Conservation (phyloP, 2,888 invertebrate species). For the Ryuthela nishihirai region DNA sequence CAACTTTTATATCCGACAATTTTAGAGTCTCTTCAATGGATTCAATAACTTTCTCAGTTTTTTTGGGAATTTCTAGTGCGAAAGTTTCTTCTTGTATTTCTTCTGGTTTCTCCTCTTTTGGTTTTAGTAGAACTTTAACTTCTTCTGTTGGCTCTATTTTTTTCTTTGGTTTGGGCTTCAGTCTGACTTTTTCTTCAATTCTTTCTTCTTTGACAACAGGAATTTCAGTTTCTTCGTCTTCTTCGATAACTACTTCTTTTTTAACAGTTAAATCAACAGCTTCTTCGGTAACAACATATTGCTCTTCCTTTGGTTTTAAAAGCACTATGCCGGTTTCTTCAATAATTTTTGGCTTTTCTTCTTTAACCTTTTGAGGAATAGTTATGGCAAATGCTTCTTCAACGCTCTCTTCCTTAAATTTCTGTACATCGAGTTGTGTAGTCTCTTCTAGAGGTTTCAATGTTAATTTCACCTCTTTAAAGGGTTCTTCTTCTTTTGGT, state of each 20-base stretch:
- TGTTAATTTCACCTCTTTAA: constrained; percentile 19
- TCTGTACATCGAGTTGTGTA: too few relatives aligned
- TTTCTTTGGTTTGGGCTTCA: constrained; percentile 16
- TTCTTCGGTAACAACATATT: constrained; percentile 30
- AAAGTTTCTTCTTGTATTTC: constrained; percentile 4
- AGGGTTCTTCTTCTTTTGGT: neutral
- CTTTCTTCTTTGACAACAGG: neutral
- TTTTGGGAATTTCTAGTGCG: neutral
- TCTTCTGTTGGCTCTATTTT: constrained; percentile 10
- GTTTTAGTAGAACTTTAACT: neutral
- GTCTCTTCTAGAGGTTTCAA: constrained; percentile 5
- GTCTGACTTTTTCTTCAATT: constrained; percentile 12
- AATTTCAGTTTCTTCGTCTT: neutral
- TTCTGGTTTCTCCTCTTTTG: constrained; percentile 1
- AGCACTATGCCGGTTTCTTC: constrained; percentile 16
- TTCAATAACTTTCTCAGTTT: constrained; percentile 1
- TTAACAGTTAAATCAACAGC: constrained; percentile 35
- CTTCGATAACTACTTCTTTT: constrained; percentile 18
- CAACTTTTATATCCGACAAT: neutral
- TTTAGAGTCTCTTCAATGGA: constrained; percentile 1
- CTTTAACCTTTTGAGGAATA: constrained; percentile 9
- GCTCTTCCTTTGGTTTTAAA: constrained; percentile 5
- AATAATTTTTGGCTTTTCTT: constrained; percentile 4
- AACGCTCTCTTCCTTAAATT: constrained; percentile 7
- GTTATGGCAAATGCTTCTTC: constrained; percentile 21